Evolutionary conservation across 1,140 invertebrate species (phyloP).

Genomic region (Drosophila watanabei): DNA sequence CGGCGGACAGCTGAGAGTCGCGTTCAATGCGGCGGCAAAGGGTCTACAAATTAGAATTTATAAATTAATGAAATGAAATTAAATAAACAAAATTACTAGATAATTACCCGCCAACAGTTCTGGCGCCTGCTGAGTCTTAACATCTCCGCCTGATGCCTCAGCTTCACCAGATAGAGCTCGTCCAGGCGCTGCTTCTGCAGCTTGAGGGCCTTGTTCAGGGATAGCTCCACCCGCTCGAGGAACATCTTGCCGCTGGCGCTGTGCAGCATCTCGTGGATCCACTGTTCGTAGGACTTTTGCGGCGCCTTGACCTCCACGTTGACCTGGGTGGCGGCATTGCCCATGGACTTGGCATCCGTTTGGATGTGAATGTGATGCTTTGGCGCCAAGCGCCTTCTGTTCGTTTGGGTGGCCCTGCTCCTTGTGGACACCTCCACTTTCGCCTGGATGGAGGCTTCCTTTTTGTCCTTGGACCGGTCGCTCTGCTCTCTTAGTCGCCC

Average conservation of each 20-base stretch:
- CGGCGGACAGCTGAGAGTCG: slow-evolving; percentile 55
- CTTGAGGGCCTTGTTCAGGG: slow-evolving; percentile 69
- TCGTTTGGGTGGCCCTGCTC: not conserved
- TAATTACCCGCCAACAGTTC: slow-evolving; percentile 61
- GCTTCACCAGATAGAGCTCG: slow-evolving; percentile 60
- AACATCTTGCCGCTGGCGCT: slow-evolving; percentile 70
- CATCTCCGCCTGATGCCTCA: slow-evolving; percentile 69
- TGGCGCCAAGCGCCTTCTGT: not conserved
- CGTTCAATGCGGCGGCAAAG: slow-evolving; percentile 53
- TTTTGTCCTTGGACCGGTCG: not conserved
- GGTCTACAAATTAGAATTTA: not conserved
- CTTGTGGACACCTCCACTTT: not conserved
- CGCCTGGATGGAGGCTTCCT: not conserved
- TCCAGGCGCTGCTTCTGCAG: slow-evolving; percentile 65
- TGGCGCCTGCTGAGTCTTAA: slow-evolving; percentile 60
- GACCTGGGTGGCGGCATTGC: slow-evolving; percentile 2
- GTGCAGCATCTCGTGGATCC: slow-evolving; percentile 78
- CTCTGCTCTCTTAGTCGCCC: slow-evolving; percentile 26
- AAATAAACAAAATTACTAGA: not conserved
- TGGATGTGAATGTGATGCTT: not conserved
- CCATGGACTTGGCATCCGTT: not conserved
- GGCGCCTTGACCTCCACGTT: not conserved
- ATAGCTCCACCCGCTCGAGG: slow-evolving; percentile 72
- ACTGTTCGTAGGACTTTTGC: slow-evolving; percentile 59
- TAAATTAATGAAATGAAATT: not conserved